A percentile compares a stretch with the other conserved stretches of the same genome.
These are phyloP conservation scores for Mechanitis messenoides DNA, from an alignment of 2,888 invertebrate species.

Conservation along the genomic window DNA sequence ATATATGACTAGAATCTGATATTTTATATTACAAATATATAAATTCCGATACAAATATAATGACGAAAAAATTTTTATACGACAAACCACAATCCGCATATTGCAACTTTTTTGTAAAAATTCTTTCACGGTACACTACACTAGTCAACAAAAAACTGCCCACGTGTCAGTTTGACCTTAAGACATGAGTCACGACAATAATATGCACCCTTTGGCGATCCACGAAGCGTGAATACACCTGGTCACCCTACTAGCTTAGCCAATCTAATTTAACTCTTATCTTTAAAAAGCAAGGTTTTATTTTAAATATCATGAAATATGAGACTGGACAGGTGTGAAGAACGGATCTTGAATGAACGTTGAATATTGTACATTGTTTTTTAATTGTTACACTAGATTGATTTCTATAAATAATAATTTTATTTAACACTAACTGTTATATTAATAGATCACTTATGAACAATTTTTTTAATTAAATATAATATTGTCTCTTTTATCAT, in stretches of 20 bases:
- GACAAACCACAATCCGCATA: not conserved
- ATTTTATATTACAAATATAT: too few species aligned
- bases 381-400: not conserved
- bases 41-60: too few species aligned
- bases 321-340: constrained; percentile 25
- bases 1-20: too few species aligned
- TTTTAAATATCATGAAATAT: not conserved
- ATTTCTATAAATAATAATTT: too few species aligned
- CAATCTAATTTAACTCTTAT: constrained; percentile 21
- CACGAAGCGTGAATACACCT: constrained; percentile 63
- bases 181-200: constrained; percentile 43
- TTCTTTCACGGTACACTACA: constrained; percentile 17
- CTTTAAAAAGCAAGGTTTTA: not conserved
- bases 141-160: constrained; percentile 39
- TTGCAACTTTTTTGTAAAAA: not conserved
- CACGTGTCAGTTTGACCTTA: constrained; percentile 57
- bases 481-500: too few species aligned
- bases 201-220: constrained; percentile 47
- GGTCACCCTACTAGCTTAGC: constrained; percentile 35
- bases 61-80: too few species aligned
- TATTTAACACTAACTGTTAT: not conserved
- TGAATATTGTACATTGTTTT: constrained; percentile 14
- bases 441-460: not conserved
- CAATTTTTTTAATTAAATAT: too few species aligned
- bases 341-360: constrained; percentile 28